Base-by-base conservation (phyloP, 2,113 vertebrate species). In the Neodontobutis hainanensis region DNA sequence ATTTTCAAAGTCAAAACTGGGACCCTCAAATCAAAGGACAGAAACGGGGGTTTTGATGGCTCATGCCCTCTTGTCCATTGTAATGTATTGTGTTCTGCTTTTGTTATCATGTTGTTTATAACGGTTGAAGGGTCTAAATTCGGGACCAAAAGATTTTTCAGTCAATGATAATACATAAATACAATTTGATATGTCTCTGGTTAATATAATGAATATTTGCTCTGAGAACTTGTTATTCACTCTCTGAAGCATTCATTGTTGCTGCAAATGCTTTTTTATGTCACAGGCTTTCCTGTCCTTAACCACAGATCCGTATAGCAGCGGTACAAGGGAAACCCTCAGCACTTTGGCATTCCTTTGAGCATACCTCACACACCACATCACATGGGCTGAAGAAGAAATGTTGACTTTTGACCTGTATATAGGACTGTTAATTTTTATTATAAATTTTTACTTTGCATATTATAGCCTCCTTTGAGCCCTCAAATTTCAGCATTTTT, bases 371-470 rank as follows among this genome's bases (percentile, higher is more conserved):
- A 69, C 68, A 49, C 80, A 34, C 84, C 71, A 56, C 82, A 85
- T 89, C 84, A 89, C 85, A 77, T 78, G 80, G 80, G 76, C 78
- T 0, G 75, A 49, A 59, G 32, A 72, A 80, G 86, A 53, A 81
- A 84, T 81, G 83, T 88, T 87, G 83, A 86, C 85, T 89, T 88
- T 89, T 87, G 83, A 79, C 80, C 70, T 70, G 70, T 77, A 69
- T 68, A 48, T 50, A 27, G 47, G 48, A 69, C 68, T 73, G 47
- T 77, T 81, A 64, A 66, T 77, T 40, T 38, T 16, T 47, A 10
- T 10, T 1, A 11, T 34, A 27, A 3, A 1, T 27, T 27, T 27
- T 48, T 51, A 48, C 61, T 68, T 65, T 42, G 77, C 84, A 71
- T 69, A 42, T 77, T 82, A 85, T 62, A 4, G 19, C 14, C 76